A percentile compares a stretch with the other conserved stretches of the same genome.
phyloP scores from a whole-genome alignment of 64 coral and sea anemone genomes.

The Dendronephthya gigantea region DNA sequence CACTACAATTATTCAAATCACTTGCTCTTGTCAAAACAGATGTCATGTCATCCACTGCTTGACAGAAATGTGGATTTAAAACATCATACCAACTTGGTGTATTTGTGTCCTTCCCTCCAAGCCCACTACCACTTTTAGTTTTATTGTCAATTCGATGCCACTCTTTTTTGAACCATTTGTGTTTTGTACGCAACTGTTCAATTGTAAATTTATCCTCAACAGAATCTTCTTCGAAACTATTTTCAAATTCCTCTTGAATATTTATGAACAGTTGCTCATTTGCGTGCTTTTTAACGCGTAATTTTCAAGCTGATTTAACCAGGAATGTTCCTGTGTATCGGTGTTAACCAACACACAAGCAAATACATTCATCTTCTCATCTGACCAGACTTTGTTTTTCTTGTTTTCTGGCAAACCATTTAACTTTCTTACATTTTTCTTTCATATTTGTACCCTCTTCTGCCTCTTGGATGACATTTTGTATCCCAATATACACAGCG shows the following conservation, averaged over 20 bases:
- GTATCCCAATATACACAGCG: too few species aligned
- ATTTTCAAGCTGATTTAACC: slow-evolving; percentile 20
- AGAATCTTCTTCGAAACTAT: background rate
- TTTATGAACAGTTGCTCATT: background rate
- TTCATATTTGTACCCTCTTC: background rate
- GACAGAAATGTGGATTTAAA: background rate
- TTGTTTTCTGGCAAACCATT: slow-evolving; percentile 4
- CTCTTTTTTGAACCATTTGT: slow-evolving; percentile 24
- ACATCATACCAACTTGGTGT: background rate
- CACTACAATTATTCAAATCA: background rate
- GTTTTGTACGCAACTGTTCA: slow-evolving; percentile 9
- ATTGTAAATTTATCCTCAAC: background rate
- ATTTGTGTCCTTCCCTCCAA: background rate
- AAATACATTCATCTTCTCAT: background rate
- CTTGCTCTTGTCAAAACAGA: too few species aligned
- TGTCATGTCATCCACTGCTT: background rate
- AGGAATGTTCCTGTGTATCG: background rate
- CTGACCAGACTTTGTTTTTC: background rate
- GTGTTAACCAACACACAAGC: background rate
- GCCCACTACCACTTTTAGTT: background rate
- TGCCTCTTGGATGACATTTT: background rate
- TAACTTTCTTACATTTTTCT: background rate
- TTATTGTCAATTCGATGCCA: slow-evolving; percentile 5
- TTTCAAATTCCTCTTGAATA: slow-evolving; percentile 19
- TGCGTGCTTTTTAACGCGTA: slow-evolving; percentile 18